Evolutionary conservation across 2,797 vertebrate genomes (phyloP), one percentile per base, ranked within the genome.

Genomic region (Coregonus sp.): DNA sequence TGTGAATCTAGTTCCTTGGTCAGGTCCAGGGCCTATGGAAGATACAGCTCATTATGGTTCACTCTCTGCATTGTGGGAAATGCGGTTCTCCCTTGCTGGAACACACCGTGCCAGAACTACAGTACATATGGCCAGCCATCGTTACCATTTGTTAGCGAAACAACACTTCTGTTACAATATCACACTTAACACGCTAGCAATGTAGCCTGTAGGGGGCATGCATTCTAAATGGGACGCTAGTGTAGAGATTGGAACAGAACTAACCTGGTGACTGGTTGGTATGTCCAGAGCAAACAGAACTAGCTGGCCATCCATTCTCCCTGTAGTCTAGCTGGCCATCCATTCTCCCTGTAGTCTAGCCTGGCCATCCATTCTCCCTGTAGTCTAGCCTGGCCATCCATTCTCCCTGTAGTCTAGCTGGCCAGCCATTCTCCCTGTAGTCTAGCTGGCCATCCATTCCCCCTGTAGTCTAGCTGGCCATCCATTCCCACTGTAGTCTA

Each of bases 11-110:
- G 81, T 81, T 74, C 25, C 25, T 25, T 75, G 16, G 75, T 80
- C 75, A 74, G 80, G 79, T 40, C 80, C 81, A 77, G 79, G 63
- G 79, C 86, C 78, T 72, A 76, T 83, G 75, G 80, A 89, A 88
- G 91, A 89, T 91, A 91, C 75, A 89, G 86, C 56, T 76, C 31
- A 66, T 86, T 76, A 76, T 85, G 47, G 74, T 85, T 71, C 75
- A 76, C 51, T 79, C 67, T 78, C 70, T 85, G 77, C 86, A 79
- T 87, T 81, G 72, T 82, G 80, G 72, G 65, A 79, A 78, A 67
- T 40, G 63, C 40, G 47, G 71, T 81, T 82, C 75, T 70, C 67
- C 82, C 79, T 82, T 79, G 76, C 78, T 56, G 72, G 83, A 76
- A 15, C 18, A 37, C 31, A 37, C 37, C 16, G 1, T 7, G 18